Base-by-base conservation (phyloP, 2,888 invertebrate species). In the Tinea trinotella region DNA sequence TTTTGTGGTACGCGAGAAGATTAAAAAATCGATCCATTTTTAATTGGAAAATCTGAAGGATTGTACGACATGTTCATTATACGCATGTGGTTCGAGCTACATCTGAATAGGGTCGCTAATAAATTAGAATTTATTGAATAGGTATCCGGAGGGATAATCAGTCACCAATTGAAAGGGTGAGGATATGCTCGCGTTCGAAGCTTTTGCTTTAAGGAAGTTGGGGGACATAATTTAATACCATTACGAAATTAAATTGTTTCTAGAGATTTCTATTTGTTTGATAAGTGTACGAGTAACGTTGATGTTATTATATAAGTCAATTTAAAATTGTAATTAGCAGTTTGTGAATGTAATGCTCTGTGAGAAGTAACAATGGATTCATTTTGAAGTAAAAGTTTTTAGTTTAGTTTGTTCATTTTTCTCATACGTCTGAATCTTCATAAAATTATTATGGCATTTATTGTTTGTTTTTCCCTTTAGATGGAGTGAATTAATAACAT, bases 61-160 rank as follows among this genome's bases (percentile, higher is more conserved):
- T 22, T 5, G 22, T 7, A 30, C 30, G 7, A 7, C 2, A n/a
- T 9, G 3, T 40, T 40, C 5, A 40, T 40, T 40, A 40, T 40
- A 6, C 40, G 5, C 12, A 12, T 40, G 40, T 40, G 40, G 40
- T 40, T n/a, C 6, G 6, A 40, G 13, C 30, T 7, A 30, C 30
- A 30, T 30, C 7, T 30, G 30, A 30, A 30, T 30, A 40, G 13
- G 1, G 13, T 15, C 13, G 40, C 40, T 15, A 40, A 15, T 40
- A 40, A 40, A 40, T 40, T 40, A 40, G 40, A 15, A 12, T 40
- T 7, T 40, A 40, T 40, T 40, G 40, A 40, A 40, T 40, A 30
- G 30, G 30, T 30, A 30, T 30, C 7, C n/a, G 40, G 40, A 1
- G n/a, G 40, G 40, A 40, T 40, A 40, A 40, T 40, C 40, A 13